These are phyloP conservation scores for Lathronympha strigana DNA, from an alignment of 2,888 invertebrate species.

Conservation along the genomic window DNA sequence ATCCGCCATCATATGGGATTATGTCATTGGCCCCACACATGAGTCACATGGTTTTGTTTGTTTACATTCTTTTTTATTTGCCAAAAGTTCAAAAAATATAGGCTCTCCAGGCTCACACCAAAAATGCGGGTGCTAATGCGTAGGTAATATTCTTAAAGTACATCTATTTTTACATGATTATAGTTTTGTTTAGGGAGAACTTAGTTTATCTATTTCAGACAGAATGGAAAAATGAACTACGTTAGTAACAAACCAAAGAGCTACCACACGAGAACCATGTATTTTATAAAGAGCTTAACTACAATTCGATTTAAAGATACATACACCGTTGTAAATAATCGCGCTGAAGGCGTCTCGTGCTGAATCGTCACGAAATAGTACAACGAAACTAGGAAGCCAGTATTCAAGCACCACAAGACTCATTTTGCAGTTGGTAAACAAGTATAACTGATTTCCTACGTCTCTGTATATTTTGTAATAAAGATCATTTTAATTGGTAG, in stretches of 20 bases:
- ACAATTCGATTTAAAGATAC: background rate
- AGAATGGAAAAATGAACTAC: slow-evolving; percentile 53
- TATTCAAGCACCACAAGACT: slow-evolving; percentile 14
- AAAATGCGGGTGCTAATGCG: no score
- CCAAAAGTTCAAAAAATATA: no score
- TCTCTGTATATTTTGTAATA: slow-evolving; percentile 6
- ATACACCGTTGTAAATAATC: slow-evolving; percentile 12
- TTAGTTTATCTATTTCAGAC: slow-evolving; percentile 38
- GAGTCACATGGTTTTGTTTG: no score
- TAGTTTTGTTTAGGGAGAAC: background rate
- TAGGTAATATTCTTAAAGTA: no score
- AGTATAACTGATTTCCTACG: slow-evolving; percentile 7
- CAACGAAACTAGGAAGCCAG: slow-evolving; percentile 64
- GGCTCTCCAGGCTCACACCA: no score
- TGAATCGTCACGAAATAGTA: slow-evolving; percentile 62
- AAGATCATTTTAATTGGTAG: slow-evolving; percentile 23
- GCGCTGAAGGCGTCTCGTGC: slow-evolving; percentile 56
- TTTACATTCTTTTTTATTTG: no score
- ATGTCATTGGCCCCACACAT: no score
- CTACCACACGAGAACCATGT: slow-evolving; percentile 1
- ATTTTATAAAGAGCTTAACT: slow-evolving; percentile 6
- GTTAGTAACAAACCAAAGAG: slow-evolving; percentile 48
- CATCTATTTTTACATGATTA: no score
- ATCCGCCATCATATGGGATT: no score
- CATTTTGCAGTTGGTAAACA: slow-evolving; percentile 6